Conservation (phyloP, 2,888 invertebrate genomes). For the Azorinus chamasolen region DNA sequence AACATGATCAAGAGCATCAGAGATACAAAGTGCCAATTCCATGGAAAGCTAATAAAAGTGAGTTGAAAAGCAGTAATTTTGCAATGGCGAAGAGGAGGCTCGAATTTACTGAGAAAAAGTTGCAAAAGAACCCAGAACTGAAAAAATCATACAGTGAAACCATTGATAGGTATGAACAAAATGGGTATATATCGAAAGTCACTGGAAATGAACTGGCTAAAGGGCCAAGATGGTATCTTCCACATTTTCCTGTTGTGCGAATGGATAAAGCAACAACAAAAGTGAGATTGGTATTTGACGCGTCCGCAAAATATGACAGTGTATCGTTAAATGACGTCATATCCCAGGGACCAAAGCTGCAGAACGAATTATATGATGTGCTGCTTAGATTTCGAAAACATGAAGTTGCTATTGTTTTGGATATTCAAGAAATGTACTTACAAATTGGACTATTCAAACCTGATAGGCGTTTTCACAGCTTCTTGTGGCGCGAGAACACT, state of each 20-base stretch:
- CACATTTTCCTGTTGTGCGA: constrained; percentile 55
- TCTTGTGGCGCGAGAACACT: constrained; percentile 38
- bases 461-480: constrained; percentile 35
- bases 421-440: constrained; percentile 59
- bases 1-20: neutral
- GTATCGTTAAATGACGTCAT: constrained; percentile 53
- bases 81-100: constrained; percentile 36
- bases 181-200: constrained; percentile 49
- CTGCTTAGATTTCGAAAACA: constrained; percentile 51
- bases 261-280: constrained; percentile 48
- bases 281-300: constrained; percentile 64
- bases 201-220: neutral
- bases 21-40: constrained; percentile 37
- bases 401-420: constrained; percentile 46
- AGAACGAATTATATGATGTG: constrained; percentile 57
- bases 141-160: constrained; percentile 27
- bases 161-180: constrained; percentile 43
- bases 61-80: constrained; percentile 31
- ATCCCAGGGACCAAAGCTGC: constrained; percentile 63
- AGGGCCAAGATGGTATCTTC: constrained; percentile 50
- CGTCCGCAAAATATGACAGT: constrained; percentile 37
- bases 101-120: constrained; percentile 40
- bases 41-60: constrained; percentile 27
- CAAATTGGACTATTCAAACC: constrained; percentile 10
- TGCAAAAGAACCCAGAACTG: constrained; percentile 30